These are phyloP conservation scores for Coptodon bakossiorum DNA, from an alignment of 2,113 vertebrate genomes.

Conservation along the genomic window DNA sequence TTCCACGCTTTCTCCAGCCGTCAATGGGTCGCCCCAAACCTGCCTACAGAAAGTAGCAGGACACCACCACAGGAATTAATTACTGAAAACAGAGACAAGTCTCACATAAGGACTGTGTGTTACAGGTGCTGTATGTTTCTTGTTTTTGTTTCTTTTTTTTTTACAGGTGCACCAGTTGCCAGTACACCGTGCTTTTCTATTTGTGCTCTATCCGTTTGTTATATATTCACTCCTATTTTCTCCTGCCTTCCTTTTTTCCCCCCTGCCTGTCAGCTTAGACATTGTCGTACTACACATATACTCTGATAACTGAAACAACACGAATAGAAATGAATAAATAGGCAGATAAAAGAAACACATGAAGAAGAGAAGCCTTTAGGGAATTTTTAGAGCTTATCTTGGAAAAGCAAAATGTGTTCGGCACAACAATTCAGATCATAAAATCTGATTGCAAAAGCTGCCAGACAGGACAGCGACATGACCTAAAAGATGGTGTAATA, in stretches of 20 bases:
- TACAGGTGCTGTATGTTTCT: not conserved
- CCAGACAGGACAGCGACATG: not conserved
- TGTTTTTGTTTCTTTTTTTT: not conserved
- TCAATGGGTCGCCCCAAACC: conserved; percentile 35
- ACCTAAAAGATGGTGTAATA: not conserved
- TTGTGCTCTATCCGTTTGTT: not conserved
- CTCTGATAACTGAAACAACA: not conserved
- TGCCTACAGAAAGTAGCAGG: conserved; percentile 8
- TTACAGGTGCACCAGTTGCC: not conserved
- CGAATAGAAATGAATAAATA: fast-evolving
- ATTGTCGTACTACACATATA: not conserved
- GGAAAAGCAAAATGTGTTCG: not conserved
- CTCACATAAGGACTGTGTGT: not conserved
- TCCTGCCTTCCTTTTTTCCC: fast-evolving
- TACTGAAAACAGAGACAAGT: not conserved
- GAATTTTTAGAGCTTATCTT: not conserved
- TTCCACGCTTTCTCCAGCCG: conserved; percentile 43
- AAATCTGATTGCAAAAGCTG: not conserved
- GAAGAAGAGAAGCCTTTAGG: fast-evolving
- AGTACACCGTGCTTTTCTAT: not conserved
- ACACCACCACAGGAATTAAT: not conserved
- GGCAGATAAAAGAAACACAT: not conserved
- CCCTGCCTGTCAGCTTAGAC: not conserved
- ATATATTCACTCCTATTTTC: not conserved
- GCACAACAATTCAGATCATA: not conserved